Percentiles rank a stretch among this genome's conserved stretches.
phyloP scores from a whole-genome alignment of 2,888 invertebrate genomes.

The Steinernema scapterisci region DNA sequence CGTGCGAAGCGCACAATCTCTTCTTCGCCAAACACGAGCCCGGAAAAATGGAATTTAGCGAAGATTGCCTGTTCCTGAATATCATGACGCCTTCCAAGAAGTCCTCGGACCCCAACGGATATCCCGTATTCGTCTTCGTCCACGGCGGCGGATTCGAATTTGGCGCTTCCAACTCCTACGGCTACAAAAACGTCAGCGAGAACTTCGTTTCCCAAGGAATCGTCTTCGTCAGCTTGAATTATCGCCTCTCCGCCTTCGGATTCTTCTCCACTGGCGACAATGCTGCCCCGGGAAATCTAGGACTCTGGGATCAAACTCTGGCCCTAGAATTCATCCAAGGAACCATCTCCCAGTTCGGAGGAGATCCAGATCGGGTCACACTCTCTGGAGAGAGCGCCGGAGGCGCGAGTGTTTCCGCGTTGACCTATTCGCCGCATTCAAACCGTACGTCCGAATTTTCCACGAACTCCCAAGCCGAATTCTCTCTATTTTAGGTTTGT shows the following conservation, averaged over 20 bases:
- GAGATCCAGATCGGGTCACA: constrained; percentile 49
- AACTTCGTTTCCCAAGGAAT: constrained; percentile 75
- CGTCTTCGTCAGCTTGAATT: constrained; percentile 89
- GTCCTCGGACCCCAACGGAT: constrained; percentile 66
- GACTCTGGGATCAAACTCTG: constrained; percentile 57
- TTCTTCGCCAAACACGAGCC: not conserved
- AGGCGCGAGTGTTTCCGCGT: constrained; percentile 49
- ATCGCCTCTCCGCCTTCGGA: constrained; percentile 85
- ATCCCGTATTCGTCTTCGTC: constrained; percentile 90
- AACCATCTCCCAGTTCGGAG: constrained; percentile 51
- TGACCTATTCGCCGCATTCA: constrained; percentile 39
- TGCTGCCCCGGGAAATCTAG: constrained; percentile 52
- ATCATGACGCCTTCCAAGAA: constrained; percentile 77
- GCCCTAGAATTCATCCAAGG: constrained; percentile 52
- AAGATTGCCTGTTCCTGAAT: constrained; percentile 92
- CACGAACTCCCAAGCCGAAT: not conserved
- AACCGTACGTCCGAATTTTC: not conserved
- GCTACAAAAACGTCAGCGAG: constrained; percentile 46
- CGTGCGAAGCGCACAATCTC: constrained; percentile 47
- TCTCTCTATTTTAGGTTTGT: constrained; percentile 44
- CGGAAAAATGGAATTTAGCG: constrained; percentile 68
- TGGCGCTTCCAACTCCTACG: constrained; percentile 71
- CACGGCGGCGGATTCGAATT: constrained; percentile 90
- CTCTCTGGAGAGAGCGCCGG: constrained; percentile 59
- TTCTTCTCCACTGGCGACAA: constrained; percentile 52